Base-by-base conservation (phyloP, 1,140 invertebrate genomes). In the Zaprionus inermis region DNA sequence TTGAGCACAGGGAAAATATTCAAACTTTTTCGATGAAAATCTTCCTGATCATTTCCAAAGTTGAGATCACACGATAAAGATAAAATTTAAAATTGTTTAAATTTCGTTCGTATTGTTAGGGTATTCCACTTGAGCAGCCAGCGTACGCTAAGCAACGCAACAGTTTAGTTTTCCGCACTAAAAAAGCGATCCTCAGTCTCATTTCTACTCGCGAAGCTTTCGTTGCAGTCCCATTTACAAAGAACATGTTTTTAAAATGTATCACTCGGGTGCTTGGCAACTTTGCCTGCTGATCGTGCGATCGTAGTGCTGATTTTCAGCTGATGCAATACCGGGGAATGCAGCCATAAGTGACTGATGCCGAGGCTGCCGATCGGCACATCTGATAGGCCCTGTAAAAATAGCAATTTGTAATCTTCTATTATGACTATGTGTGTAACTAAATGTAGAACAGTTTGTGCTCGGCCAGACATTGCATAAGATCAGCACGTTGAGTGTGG, bases 401-500 rank as follows among this genome's bases (percentile, higher is more conserved):
- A 28, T 24, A 20, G 14, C 30, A n/a, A 55, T 58, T 28, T 44
- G 55, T 59, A 54, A 20, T 18, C 9, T 7, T 3, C 1, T 51
- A 41, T 49, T 51, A 65, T 55, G 18, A 12, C 56, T 10, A 12
- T 28, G 24, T 28, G 24, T 28, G 24, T 4, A 28, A 28, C n/a
- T n/a, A 9, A 16, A 14, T 41, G 6, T 63, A 38, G 16, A 54
- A 32, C 14, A 49, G 20, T 12, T 32, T 18, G 38, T 18, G 38
- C 57, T 51, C 49, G 41, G 58, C 36, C 60, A 76, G 75, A 78
- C 75, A 75, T 82, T 86, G 82, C 80, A 63, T 85, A 86, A 85
- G 75, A 57, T 63, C 66, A 16, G 16, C 46, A 34, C 69, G 22
- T 46, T 66, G 46, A 57, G 54, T 44, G 57, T 28, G 9, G 38